Evolutionary conservation across 2,113 vertebrate genomes (phyloP), one percentile per base, ranked within the genome.

Genomic region (Tapirus terrestris): DNA sequence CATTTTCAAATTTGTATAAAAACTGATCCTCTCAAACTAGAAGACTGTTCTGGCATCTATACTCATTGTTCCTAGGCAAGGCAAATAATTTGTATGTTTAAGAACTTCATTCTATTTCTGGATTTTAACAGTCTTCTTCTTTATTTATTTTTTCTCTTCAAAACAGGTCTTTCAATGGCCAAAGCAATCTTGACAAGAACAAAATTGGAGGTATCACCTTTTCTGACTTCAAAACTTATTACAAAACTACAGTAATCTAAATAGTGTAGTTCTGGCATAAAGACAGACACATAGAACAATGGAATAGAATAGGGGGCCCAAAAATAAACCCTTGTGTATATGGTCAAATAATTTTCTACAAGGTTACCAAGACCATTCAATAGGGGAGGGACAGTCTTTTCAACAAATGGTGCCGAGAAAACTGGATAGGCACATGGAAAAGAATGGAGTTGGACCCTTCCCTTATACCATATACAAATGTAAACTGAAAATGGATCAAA

Each of bases 171-270:
- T 92, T 60, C 56, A 21, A 48, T 70, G 72, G 31, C 33, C 53
- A 70, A 72, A 88, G 4, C 8, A 53, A 51, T 58, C 17, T 81
- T 89, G 20, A 51, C 53, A 33, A 73, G 3, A 82, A 93, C 3
- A 75, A 72, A 95, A 76, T 5, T 79, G 29, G 68, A 92, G 7
- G 14, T 85, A 53, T 60, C 10, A 84, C 2, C n/a, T 10, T 70
- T 91, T 13, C 48, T 92, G 60, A 77, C 82, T 95, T 85, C 85
- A 83, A 91, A 86, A 39, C 4, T 45, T 61, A 92, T 77, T 91
- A 65, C 2, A 89, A 87, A 86, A 2, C 21, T 73, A 81, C 3
- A 93, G 43, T 56, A 83, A 84, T 80, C 20, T 83, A 97, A 82
- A 89, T 17, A 96, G 12, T 58, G 7, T 90, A 75, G 2, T 83